Conservation (phyloP, 1,140 invertebrate species). For the Dendrolimus kikuchii region DNA sequence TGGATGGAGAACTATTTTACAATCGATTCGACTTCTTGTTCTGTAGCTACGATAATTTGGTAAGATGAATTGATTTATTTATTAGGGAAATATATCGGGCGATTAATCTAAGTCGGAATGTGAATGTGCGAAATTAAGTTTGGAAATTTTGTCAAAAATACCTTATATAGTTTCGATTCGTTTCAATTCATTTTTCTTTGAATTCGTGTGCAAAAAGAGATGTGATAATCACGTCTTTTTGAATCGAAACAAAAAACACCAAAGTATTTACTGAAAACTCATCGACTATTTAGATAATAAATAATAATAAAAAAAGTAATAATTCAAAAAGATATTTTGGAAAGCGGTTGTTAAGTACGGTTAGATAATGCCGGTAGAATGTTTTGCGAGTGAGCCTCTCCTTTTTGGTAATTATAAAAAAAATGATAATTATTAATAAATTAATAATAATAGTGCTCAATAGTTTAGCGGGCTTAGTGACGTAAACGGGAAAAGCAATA, state of each 20-base stretch:
- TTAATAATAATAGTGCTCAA: slow-evolving; percentile 65
- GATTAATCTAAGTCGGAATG: slow-evolving; percentile 26
- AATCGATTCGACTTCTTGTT: too few relatives aligned
- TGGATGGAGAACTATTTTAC: too few relatives aligned
- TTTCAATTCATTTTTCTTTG: slow-evolving; percentile 29
- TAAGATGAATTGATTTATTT: slow-evolving; percentile 58
- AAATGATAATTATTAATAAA: slow-evolving; percentile 29
- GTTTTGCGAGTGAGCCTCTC: slow-evolving; percentile 15
- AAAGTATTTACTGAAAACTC: slow-evolving; percentile 56
- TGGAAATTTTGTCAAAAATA: slow-evolving; percentile 4
- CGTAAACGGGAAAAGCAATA: slow-evolving; percentile 62
- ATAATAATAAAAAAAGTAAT: slow-evolving; percentile 43
- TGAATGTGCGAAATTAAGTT: slow-evolving; percentile 19
- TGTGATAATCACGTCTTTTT: slow-evolving; percentile 27
- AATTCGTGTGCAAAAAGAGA: slow-evolving; percentile 9
- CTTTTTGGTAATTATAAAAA: too few relatives aligned
- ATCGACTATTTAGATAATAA: slow-evolving; percentile 71
- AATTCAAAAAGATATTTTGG: slow-evolving; percentile 54
- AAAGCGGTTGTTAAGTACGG: slow-evolving; percentile 46
- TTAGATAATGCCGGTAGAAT: slow-evolving; percentile 26
- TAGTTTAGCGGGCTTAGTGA: slow-evolving; percentile 53
- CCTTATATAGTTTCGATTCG: slow-evolving; percentile 1
- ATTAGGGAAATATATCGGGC: slow-evolving; percentile 58
- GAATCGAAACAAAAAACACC: slow-evolving; percentile 67
- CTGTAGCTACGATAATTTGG: too few relatives aligned